Base-by-base conservation (phyloP, 2,113 vertebrate species). In the Agapornis roseicollis region DNA sequence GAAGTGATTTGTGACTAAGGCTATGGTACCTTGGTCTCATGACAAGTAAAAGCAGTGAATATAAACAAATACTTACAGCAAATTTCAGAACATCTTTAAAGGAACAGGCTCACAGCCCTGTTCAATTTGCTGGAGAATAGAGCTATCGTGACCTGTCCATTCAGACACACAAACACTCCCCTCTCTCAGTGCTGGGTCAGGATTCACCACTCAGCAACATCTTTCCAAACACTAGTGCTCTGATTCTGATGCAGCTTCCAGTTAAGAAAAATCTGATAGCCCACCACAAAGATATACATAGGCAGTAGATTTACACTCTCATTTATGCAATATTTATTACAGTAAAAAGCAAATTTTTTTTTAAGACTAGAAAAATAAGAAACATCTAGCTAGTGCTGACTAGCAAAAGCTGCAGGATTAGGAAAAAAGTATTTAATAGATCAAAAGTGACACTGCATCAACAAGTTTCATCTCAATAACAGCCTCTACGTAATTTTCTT, bases 121-220 rank as follows among this genome's bases (percentile, higher is more conserved):
- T 70, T 90, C 39, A n/a, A 42, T 53, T 44, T 52, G 35, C 37
- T 71, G 60, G 12, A 71, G 61, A 85, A 72, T 1, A 58, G 35
- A 63, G 20, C 16, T 80, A 52, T 35, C 49, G 22, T 56, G 17
- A 72, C 52, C 53, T 73, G 15, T 76, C 35, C 13, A 2, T 41
- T 5, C 42, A 28, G 25, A 52, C 10, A 8, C 1, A 8, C 7
- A 24, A 10, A 13, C 6, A 0, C 17, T 72, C 37, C 14, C 17
- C 16, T 56, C 18, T 7, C 22, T 18, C 11, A 49, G 41, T 24
- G 28, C 0, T 12, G 27, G 24, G 41, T 72, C 63, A 56, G 47
- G 41, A 73, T 55, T 53, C 33, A 39, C 12, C 44, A 35, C 17
- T 24, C 1, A 2, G 24, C 11, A 2, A 63, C 37, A 64, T 33